phyloP scores from a whole-genome alignment of 1,140 invertebrate species.

The Oryzaephilus surinamensis region DNA sequence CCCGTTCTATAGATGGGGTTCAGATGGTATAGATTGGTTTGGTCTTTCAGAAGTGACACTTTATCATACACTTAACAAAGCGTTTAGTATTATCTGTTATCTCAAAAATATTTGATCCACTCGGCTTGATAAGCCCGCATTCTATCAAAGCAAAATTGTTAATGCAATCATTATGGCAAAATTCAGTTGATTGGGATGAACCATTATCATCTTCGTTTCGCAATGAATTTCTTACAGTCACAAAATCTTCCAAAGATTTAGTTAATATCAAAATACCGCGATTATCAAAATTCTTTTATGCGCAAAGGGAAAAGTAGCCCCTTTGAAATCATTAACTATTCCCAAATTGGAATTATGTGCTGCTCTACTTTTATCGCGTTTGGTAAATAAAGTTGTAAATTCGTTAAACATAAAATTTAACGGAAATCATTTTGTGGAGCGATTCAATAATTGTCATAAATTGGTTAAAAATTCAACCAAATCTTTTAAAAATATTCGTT shows the following conservation, averaged over 20 bases:
- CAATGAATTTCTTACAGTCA: not conserved
- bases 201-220: conserved; percentile 8
- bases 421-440: conserved; percentile 26
- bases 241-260: not conserved
- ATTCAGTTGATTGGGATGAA: conserved; percentile 33
- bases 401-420: not conserved
- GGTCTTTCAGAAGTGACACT: not conserved
- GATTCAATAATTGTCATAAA: conserved; percentile 34
- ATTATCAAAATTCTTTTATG: conserved; percentile 12
- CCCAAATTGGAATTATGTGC: conserved; percentile 6
- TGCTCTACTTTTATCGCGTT: conserved; percentile 2
- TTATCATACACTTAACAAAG: conserved; percentile 15
- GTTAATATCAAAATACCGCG: conserved; percentile 1
- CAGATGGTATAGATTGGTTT: too few relatives aligned
- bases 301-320: not conserved
- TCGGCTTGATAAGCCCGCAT: conserved; percentile 26
- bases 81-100: conserved; percentile 20
- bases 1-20: too few relatives aligned
- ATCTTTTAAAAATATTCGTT: conserved; percentile 29
- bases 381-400: conserved; percentile 3
- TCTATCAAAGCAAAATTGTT: conserved; percentile 32
- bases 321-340: conserved; percentile 6
- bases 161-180: conserved; percentile 33
- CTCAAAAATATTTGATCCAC: conserved; percentile 16
- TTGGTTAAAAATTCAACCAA: conserved; percentile 30